phyloP scores from a whole-genome alignment of 2,797 vertebrate genomes.

The Otus scops region DNA sequence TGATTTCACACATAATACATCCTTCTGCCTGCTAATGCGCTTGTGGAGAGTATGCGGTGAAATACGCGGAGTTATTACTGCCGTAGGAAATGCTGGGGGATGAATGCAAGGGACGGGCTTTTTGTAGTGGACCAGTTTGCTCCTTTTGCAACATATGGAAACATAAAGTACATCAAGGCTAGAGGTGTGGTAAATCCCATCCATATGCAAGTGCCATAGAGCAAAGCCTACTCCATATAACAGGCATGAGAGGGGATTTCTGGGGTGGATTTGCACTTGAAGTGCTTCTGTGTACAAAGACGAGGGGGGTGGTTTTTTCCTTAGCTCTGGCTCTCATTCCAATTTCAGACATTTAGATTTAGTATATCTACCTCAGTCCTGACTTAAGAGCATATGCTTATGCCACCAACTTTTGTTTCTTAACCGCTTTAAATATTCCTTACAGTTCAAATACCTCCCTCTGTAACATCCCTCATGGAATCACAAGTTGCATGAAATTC shows the following conservation, averaged over 20 bases:
- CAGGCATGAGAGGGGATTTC: neutral
- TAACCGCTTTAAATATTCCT: neutral
- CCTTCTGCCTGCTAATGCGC: neutral
- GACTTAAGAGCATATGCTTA: neutral
- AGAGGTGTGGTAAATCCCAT: neutral
- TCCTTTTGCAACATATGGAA: neutral
- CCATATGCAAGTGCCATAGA: neutral
- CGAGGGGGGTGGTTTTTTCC: neutral
- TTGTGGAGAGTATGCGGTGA: rapidly evolving
- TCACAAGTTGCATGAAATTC: neutral
- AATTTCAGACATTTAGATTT: neutral
- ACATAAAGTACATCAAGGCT: neutral
- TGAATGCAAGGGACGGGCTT: neutral
- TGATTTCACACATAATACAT: neutral
- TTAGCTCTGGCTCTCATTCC: neutral
- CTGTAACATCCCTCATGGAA: neutral
- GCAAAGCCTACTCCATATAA: neutral
- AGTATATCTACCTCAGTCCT: neutral
- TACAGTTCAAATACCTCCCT: neutral
- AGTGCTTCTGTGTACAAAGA: neutral
- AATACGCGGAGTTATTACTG: rapidly evolving
- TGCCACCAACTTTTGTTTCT: neutral
- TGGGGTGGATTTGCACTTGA: neutral
- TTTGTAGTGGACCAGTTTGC: neutral
- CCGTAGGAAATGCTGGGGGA: neutral